Evolutionary conservation across 2,113 vertebrate species (phyloP).

Genomic region (Bos javanicus): DNA sequence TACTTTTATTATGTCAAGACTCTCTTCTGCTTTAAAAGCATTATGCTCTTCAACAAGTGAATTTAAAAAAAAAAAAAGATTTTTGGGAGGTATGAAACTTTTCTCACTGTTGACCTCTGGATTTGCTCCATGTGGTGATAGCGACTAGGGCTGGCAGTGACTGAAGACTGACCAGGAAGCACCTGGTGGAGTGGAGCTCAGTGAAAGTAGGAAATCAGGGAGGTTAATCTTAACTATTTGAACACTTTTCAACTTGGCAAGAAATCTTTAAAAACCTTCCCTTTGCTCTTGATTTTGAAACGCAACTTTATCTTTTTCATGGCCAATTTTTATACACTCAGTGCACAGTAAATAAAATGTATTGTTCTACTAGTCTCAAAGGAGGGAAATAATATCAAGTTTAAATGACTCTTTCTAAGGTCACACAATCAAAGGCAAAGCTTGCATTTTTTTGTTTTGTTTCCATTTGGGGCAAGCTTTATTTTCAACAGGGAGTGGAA

Average conservation of each 20-base stretch:
- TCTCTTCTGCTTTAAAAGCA: background rate
- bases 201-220: constrained; percentile 9
- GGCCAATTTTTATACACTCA: background rate
- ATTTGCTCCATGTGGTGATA: background rate
- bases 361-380: background rate
- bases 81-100: background rate
- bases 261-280: background rate
- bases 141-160: background rate
- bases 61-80: background rate
- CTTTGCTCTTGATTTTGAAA: background rate
- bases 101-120: background rate
- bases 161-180: background rate
- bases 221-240: background rate
- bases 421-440: background rate
- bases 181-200: background rate
- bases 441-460: background rate
- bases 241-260: background rate
- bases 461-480: background rate
- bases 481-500: background rate
- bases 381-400: background rate
- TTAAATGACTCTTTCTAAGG: background rate
- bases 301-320: background rate
- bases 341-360: background rate
- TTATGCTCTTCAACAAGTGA: background rate
- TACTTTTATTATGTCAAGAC: background rate